Evolutionary conservation across 2,797 vertebrate genomes (phyloP).

Genomic region (Galago senegalensis): DNA sequence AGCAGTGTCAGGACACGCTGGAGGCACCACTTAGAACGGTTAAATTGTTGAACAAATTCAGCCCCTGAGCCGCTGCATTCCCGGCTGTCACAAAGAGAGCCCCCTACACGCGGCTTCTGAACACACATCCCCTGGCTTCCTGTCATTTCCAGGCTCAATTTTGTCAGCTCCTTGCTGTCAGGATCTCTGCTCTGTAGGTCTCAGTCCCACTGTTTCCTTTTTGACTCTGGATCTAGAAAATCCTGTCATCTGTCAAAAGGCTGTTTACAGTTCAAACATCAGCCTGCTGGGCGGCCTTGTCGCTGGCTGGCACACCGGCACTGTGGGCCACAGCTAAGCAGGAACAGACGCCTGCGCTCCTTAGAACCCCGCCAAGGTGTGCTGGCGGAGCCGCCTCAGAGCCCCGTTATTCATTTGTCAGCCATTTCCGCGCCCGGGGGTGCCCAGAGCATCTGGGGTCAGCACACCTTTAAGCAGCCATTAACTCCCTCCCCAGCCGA

Average conservation of each 20-base stretch:
- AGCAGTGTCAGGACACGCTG: neutral
- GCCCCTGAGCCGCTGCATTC: neutral
- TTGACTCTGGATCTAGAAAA: conserved; percentile 66
- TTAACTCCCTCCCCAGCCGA: conserved; percentile 64
- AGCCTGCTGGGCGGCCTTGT: conserved; percentile 10
- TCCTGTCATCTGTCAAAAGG: conserved; percentile 67
- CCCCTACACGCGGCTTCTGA: neutral
- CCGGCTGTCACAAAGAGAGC: neutral
- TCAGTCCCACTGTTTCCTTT: conserved; percentile 64
- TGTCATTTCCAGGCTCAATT: conserved; percentile 66
- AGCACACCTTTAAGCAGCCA: conserved; percentile 68
- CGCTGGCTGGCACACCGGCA: neutral
- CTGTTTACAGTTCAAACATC: conserved; percentile 70
- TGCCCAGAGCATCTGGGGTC: conserved; percentile 66
- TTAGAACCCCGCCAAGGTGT: fast-evolving
- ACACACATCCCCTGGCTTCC: neutral
- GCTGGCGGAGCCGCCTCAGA: neutral
- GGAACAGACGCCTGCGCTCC: neutral
- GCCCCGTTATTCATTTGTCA: conserved; percentile 44
- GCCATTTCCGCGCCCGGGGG: neutral
- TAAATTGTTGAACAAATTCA: conserved; percentile 16
- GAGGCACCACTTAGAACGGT: neutral
- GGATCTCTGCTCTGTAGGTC: conserved; percentile 52
- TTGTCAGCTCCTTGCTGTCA: conserved; percentile 47
- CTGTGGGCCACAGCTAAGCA: neutral